A percentile compares a stretch with the other conserved stretches of the same genome.
Conservation (phyloP, 2,797 vertebrate genomes). For the Darevskia mixta region DNA sequence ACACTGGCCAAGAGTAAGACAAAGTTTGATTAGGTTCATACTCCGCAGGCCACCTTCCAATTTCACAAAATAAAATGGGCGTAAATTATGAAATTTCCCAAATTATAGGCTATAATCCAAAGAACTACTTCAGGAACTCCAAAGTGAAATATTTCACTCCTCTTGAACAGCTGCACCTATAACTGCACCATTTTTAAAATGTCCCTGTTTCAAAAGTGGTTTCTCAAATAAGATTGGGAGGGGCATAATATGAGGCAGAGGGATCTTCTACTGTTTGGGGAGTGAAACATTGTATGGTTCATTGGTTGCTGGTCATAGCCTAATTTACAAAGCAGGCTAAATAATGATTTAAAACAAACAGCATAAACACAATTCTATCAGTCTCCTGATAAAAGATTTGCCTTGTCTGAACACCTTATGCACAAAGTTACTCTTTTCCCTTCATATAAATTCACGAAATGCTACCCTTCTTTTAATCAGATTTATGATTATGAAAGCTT, state of each 20-base stretch:
- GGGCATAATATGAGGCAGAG: background rate
- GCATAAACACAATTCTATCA: slow-evolving; percentile 16
- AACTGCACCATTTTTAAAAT: background rate
- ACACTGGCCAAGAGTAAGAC: background rate
- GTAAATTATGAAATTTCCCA: background rate
- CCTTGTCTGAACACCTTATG: background rate
- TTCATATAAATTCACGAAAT: slow-evolving; percentile 39
- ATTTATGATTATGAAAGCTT: slow-evolving; percentile 40
- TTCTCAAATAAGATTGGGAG: background rate
- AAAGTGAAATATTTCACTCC: background rate
- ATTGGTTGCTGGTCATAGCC: background rate
- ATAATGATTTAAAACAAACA: slow-evolving; percentile 35
- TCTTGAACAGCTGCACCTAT: background rate
- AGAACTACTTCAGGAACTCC: background rate
- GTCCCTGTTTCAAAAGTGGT: background rate
- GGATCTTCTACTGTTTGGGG: background rate
- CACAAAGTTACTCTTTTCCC: slow-evolving; percentile 8
- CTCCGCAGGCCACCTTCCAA: background rate
- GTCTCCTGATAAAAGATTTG: background rate
- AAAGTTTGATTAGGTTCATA: background rate
- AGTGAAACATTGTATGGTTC: background rate
- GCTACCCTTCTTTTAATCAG: slow-evolving; percentile 49
- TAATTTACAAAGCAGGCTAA: slow-evolving; percentile 8
- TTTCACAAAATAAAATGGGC: background rate
- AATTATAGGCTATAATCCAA: background rate